Evolutionary conservation across 1,140 invertebrate species (phyloP).

Genomic region (Dendrolimus kikuchii): DNA sequence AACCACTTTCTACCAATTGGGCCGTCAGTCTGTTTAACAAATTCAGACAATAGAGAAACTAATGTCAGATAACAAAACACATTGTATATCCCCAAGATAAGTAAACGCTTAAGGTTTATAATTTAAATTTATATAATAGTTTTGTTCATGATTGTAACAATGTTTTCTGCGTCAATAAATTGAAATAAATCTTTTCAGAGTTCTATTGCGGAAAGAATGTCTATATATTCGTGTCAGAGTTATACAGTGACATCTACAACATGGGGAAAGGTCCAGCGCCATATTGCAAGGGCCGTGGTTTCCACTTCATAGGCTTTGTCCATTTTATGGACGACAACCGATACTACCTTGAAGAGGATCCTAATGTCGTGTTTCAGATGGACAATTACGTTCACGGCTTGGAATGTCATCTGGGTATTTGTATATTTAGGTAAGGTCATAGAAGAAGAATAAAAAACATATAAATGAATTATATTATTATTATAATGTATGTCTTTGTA

Average conservation of each 20-base stretch:
- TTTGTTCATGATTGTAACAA: no score
- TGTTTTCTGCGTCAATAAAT: no score
- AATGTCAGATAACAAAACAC: no score
- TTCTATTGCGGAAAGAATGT: slow-evolving; percentile 60
- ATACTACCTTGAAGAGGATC: slow-evolving; percentile 58
- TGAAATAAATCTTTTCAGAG: slow-evolving; percentile 18
- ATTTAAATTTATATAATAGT: no score
- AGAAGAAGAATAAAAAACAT: background rate
- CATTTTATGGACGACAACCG: slow-evolving; percentile 56
- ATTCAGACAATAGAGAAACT: no score
- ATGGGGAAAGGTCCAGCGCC: slow-evolving; percentile 48
- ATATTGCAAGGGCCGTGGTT: slow-evolving; percentile 52
- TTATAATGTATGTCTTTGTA: background rate
- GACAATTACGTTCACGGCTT: slow-evolving; percentile 58
- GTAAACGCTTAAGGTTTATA: no score
- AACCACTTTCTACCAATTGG: no score
- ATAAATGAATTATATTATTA: background rate
- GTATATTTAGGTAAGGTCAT: slow-evolving; percentile 48
- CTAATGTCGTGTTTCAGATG: slow-evolving; percentile 49
- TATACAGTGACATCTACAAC: slow-evolving; percentile 57
- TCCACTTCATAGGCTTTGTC: slow-evolving; percentile 54
- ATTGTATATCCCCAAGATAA: no score
- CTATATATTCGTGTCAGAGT: slow-evolving; percentile 49
- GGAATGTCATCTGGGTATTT: slow-evolving; percentile 54
- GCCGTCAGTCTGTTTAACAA: no score